Evolutionary conservation across 2,113 vertebrate genomes (phyloP).

Genomic region (Centropus bengalensis): DNA sequence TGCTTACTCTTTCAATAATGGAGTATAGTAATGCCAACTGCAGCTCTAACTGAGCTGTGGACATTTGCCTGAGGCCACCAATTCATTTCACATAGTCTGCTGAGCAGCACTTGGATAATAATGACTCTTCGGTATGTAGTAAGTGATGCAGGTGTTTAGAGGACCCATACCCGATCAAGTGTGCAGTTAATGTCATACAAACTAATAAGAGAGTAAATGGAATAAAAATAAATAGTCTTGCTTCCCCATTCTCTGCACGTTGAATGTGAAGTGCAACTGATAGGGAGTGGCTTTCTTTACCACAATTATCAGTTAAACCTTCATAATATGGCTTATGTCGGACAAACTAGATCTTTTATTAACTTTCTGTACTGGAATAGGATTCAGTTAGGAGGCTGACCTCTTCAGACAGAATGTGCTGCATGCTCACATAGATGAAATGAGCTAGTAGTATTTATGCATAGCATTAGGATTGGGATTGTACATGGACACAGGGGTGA

Average conservation of each 20-base stretch:
- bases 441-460: not conserved
- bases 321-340: not conserved
- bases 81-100: constrained; percentile 31
- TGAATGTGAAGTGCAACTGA: not conserved
- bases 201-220: not conserved
- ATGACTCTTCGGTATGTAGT: constrained; percentile 31
- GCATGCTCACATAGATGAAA: not conserved
- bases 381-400: not conserved
- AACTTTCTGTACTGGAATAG: not conserved
- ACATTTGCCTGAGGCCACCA: constrained; percentile 4
- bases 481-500: not conserved
- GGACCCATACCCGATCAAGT: constrained; percentile 31
- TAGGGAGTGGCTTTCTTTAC: not conserved
- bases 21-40: not conserved
- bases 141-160: constrained; percentile 38
- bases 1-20: not conserved
- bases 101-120: constrained; percentile 52
- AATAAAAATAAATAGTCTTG: constrained; percentile 36
- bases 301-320: not conserved
- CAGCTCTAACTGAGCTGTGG: not conserved
- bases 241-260: not conserved
- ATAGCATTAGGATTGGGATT: not conserved
- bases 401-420: not conserved
- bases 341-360: not conserved
- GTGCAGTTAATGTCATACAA: constrained; percentile 38